Evolutionary conservation across 2,888 invertebrate species (phyloP).

Genomic region (Andrena chrysosceles): DNA sequence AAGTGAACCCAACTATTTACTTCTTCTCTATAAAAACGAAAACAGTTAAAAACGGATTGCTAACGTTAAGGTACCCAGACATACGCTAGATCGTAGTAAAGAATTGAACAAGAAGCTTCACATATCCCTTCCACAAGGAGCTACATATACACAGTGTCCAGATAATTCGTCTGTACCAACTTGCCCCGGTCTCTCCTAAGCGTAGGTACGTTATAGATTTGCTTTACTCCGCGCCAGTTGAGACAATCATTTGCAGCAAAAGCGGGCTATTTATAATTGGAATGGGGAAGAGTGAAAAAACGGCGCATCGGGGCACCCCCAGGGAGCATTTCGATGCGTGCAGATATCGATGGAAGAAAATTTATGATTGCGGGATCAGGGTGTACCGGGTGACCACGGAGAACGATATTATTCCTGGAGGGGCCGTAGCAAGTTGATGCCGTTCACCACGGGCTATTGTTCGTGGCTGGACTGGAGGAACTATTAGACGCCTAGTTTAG

Average conservation of each 20-base stretch:
- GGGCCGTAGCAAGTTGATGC: constrained; percentile 45
- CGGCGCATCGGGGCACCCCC: neutral
- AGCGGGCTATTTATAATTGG: neutral
- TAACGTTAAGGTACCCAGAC: too few relatives aligned
- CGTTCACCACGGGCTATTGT: constrained; percentile 70
- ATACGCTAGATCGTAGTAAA: too few relatives aligned
- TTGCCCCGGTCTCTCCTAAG: too few relatives aligned
- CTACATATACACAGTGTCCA: too few relatives aligned
- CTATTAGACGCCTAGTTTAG: constrained; percentile 77
- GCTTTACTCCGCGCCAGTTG: neutral
- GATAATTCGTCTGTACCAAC: too few relatives aligned
- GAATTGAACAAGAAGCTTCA: too few relatives aligned
- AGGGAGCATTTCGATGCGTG: constrained; percentile 3
- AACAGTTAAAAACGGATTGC: too few relatives aligned
- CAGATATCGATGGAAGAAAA: constrained; percentile 27
- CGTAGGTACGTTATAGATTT: too few relatives aligned
- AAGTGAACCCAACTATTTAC: too few relatives aligned
- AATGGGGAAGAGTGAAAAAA: neutral
- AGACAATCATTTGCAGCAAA: neutral
- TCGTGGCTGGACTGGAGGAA: constrained; percentile 66
- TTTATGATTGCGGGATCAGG: constrained; percentile 40
- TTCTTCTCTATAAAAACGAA: too few relatives aligned
- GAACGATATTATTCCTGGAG: constrained; percentile 63
- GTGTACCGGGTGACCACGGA: constrained; percentile 58
- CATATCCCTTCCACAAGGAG: too few relatives aligned